phyloP scores from a whole-genome alignment of 2,113 vertebrate genomes.

The Turdus rufiventris region DNA sequence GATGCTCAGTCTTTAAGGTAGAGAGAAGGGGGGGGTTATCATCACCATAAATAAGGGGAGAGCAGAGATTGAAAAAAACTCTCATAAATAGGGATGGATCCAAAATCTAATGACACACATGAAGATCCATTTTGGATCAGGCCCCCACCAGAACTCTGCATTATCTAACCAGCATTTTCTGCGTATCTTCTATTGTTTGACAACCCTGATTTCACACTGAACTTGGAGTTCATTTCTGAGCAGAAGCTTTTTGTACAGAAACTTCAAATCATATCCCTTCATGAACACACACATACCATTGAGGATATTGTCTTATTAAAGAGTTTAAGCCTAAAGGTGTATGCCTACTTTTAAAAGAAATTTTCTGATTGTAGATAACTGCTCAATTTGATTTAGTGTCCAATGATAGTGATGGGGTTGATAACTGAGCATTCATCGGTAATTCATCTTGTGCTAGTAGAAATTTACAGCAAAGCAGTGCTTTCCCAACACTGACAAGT shows the following conservation, averaged over 20 bases:
- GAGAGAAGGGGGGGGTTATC: not conserved
- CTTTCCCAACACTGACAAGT: slow-evolving; percentile 86
- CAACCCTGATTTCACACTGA: not conserved
- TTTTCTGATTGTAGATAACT: slow-evolving; percentile 84
- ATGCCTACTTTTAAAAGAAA: slow-evolving; percentile 76
- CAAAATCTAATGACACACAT: not conserved
- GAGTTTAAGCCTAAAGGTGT: slow-evolving; percentile 72
- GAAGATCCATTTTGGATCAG: not conserved
- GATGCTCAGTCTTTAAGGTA: not conserved
- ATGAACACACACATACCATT: slow-evolving; percentile 15
- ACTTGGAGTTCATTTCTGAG: not conserved
- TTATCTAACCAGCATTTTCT: not conserved
- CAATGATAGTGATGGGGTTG: slow-evolving; percentile 84
- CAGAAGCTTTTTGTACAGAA: not conserved
- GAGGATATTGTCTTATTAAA: slow-evolving; percentile 70
- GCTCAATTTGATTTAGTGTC: slow-evolving; percentile 85
- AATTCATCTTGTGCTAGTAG: slow-evolving; percentile 87
- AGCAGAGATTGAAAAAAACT: not conserved
- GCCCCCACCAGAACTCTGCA: not conserved
- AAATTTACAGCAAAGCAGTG: slow-evolving; percentile 84
- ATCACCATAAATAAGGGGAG: not conserved
- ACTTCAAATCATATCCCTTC: slow-evolving; percentile 48
- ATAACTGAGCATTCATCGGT: slow-evolving; percentile 85
- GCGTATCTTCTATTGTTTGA: not conserved
- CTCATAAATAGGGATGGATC: not conserved